Percentiles rank a stretch among this genome's conserved stretches.
Evolutionary conservation across 2,888 invertebrate species (phyloP).

Genomic region (Stegophylla sp.): DNA sequence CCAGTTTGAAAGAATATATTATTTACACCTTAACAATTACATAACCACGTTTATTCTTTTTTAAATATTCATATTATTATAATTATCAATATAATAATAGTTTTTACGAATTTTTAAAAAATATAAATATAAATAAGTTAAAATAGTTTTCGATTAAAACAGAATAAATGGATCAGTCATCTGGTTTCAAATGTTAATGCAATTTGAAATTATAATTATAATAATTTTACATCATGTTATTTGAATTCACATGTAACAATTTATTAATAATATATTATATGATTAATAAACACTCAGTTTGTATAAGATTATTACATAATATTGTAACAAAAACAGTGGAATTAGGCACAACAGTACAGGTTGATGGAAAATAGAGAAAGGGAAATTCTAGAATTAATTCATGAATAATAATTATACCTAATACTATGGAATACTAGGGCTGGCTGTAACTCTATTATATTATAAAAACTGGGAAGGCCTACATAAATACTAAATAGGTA

Average conservation of each 20-base stretch:
- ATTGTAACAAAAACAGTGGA: constrained; percentile 55
- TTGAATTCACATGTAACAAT: constrained; percentile 55
- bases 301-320: constrained; percentile 25
- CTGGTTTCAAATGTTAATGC: constrained; percentile 58
- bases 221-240: constrained; percentile 35
- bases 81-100: constrained; percentile 57
- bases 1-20: constrained; percentile 58
- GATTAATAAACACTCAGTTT: constrained; percentile 47
- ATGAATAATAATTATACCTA: constrained; percentile 10
- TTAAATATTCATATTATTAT: constrained; percentile 54
- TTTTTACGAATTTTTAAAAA: constrained; percentile 54
- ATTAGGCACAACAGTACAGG: constrained; percentile 55
- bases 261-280: constrained; percentile 55
- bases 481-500: constrained; percentile 51
- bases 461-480: constrained; percentile 28
- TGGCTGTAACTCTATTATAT: constrained; percentile 12
- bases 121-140: constrained; percentile 59
- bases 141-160: constrained; percentile 57
- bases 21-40: constrained; percentile 58
- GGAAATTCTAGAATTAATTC: neutral
- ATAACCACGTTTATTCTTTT: constrained; percentile 53
- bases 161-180: constrained; percentile 59
- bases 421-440: constrained; percentile 41
- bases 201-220: constrained; percentile 58
- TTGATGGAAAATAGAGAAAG: neutral